Percentiles rank a stretch among this genome's conserved stretches.
Evolutionary conservation across 2,797 vertebrate genomes (phyloP).

Genomic region (Lacerta bilineata): DNA sequence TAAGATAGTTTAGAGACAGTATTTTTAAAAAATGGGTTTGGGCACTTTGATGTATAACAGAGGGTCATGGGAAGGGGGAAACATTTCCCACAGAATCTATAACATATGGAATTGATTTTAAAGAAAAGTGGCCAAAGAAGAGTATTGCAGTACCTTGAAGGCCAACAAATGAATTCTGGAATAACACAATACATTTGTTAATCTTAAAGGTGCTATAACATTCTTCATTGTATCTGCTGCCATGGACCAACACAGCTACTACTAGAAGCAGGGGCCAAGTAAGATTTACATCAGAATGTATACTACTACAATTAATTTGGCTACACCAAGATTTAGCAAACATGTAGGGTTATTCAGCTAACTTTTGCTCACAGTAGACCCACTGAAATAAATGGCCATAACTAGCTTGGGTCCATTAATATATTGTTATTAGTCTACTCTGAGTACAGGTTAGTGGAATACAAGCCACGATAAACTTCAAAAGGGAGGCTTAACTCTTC

Average conservation of each 20-base stretch:
- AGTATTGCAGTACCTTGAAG: not conserved
- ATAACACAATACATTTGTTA: too few species aligned
- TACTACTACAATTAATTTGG: not conserved
- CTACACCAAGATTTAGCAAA: not conserved
- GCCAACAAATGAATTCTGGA: not conserved
- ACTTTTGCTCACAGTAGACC: too few species aligned
- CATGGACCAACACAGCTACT: not conserved
- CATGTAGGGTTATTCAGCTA: too few species aligned
- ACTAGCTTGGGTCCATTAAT: too few species aligned
- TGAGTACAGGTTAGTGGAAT: too few species aligned
- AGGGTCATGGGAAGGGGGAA: not conserved
- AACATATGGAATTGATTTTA: not conserved
- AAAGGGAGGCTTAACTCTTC: not conserved
- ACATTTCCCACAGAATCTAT: not conserved
- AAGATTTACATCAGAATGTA: not conserved
- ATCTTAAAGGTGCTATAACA: not conserved
- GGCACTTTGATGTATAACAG: not conserved
- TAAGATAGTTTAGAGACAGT: too few species aligned
- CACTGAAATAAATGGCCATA: too few species aligned
- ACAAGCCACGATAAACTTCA: not conserved
- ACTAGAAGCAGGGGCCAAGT: not conserved
- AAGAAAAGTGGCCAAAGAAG: not conserved
- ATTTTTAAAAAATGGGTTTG: not conserved
- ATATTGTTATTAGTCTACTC: too few species aligned
- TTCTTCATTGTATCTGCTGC: not conserved